Evolutionary conservation across 2,113 vertebrate species (phyloP).

Genomic region (Tringa solitaria): DNA sequence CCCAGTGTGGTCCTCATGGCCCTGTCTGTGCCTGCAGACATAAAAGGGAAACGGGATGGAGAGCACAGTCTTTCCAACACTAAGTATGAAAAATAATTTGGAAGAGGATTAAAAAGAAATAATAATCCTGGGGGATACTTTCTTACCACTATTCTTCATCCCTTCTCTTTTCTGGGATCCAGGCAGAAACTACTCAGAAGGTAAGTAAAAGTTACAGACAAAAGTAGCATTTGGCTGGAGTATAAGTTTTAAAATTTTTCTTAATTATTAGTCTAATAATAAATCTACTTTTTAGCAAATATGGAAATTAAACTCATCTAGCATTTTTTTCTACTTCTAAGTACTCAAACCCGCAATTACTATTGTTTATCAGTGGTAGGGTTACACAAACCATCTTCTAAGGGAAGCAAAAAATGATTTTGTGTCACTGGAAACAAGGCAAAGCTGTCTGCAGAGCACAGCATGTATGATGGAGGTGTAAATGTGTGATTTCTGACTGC

Average conservation of each 20-base stretch:
- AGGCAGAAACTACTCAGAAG: not conserved
- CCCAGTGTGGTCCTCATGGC: not conserved
- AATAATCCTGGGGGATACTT: not conserved
- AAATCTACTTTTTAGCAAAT: not conserved
- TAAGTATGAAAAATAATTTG: not conserved
- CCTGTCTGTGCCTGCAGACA: rapidly evolving
- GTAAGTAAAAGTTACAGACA: not conserved
- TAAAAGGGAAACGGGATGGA: not conserved
- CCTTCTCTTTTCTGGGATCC: not conserved
- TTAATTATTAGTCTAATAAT: not conserved
- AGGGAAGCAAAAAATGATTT: not conserved
- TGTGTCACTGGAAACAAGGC: not conserved
- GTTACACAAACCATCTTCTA: not conserved
- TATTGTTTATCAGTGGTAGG: not conserved
- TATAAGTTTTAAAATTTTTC: not conserved
- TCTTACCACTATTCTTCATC: not conserved
- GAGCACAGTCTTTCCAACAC: not conserved
- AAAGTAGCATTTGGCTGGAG: not conserved
- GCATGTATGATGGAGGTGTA: not conserved
- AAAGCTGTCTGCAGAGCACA: not conserved
- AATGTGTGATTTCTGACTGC: not conserved
- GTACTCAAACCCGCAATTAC: not conserved
- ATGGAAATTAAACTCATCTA: not conserved
- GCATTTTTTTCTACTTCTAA: not conserved
- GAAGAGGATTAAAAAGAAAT: not conserved